Conservation (phyloP, 2,888 invertebrate genomes). For the Caenorhabditis plicata region DNA sequence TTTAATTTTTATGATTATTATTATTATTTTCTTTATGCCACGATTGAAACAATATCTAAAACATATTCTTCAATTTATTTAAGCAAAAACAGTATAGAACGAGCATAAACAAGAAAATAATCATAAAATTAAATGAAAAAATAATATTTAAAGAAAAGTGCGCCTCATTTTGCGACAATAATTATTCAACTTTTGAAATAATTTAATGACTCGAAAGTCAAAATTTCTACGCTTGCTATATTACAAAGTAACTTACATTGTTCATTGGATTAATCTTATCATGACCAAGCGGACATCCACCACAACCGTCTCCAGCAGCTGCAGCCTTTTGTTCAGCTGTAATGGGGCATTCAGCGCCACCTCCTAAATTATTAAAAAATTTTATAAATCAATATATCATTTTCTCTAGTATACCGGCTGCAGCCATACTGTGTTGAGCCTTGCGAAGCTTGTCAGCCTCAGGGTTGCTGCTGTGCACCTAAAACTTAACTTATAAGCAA, state of each 20-base stretch:
- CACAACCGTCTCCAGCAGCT: conserved; percentile 8
- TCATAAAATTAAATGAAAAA: no score
- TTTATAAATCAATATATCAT: neutral
- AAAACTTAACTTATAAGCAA: neutral
- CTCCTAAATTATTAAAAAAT: conserved; percentile 1
- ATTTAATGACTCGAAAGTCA: no score
- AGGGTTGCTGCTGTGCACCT: neutral
- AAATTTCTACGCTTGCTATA: no score
- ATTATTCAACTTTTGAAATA: no score
- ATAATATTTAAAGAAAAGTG: no score
- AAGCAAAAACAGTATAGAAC: no score
- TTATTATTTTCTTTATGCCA: no score
- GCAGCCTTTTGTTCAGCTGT: conserved; percentile 24
- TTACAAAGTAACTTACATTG: conserved; percentile 47
- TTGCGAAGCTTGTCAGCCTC: conserved; percentile 22
- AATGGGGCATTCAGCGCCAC: conserved; percentile 26
- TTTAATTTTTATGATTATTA: no score
- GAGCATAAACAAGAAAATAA: no score
- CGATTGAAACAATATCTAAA: no score
- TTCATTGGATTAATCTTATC: conserved; percentile 50
- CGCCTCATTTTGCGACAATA: no score
- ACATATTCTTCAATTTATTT: no score
- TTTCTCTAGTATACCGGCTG: conserved; percentile 6
- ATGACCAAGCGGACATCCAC: conserved; percentile 41
- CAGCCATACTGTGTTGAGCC: conserved; percentile 27